Base-by-base conservation (phyloP, 2,797 vertebrate species). In the Dendrocincla fuliginosa region DNA sequence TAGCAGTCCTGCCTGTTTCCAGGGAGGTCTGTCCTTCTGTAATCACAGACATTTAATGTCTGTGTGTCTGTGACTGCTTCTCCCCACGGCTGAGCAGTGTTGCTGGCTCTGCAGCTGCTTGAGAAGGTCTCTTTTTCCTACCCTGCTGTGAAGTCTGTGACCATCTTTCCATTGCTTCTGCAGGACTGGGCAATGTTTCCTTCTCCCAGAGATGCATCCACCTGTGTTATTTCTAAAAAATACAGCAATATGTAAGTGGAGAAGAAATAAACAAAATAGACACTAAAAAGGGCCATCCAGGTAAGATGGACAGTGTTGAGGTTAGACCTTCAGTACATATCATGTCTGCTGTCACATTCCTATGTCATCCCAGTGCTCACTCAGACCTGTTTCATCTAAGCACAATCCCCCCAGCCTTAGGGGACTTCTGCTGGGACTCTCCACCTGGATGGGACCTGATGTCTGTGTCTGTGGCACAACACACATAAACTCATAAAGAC, bases 201-300 rank as follows among this genome's bases (percentile, higher is more conserved):
- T 44, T 68, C 7, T 28, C 20, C 46, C 13, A 0, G 0, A 7
- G 20, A 16, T 22, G 11, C 23, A 30, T n/a, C 37, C 20, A 30
- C 4, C 24, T 47, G 8, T 33, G 17, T 11, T 59, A 16, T 33
- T 91, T 65, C 27, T 14, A 8, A 57, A 47, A 64, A 39, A 39
- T 14, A 12, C 2, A 46, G 17, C 33, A 44, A 20, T 13, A 32
- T 3, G 0, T 39, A 41, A 56, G 41, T 7, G 19, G 17, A 52
- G 33, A 87, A 77, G 5, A 80, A 84, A 76, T 16, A 75, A 73
- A 53, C 57, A 32, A 53, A 87, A 60, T 14, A 27, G 1, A 71
- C 12, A 39, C 64, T n/a, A 46, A 41, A 85, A 53, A 46, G 27
- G 19, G 20, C 9, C 41, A 24, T 23, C 5, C 33, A 30, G 41